Evolutionary conservation across 92 coral and sea anemone species (phyloP).

Genomic region (Phenganax stokvisi): DNA sequence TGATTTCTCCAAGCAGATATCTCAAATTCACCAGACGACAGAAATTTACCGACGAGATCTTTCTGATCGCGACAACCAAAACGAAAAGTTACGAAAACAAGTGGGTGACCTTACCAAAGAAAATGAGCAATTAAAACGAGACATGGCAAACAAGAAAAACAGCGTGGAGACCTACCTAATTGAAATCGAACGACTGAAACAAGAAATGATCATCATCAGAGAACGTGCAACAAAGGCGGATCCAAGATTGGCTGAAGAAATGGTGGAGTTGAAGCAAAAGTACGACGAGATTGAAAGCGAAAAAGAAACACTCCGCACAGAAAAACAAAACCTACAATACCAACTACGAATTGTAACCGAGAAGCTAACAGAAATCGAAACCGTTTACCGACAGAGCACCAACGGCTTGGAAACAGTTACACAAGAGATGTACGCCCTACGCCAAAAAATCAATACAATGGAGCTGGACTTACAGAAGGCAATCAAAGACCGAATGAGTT

Average conservation of each 20-base stretch:
- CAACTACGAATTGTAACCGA: constrained; percentile 48
- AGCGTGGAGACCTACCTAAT: constrained; percentile 33
- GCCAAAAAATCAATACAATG: constrained; percentile 57
- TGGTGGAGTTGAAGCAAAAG: constrained; percentile 49
- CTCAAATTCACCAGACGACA: constrained; percentile 57
- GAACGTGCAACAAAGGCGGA: constrained; percentile 31
- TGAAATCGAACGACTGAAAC: constrained; percentile 38
- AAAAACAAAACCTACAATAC: constrained; percentile 36
- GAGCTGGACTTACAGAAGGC: constrained; percentile 68
- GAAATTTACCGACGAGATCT: constrained; percentile 72
- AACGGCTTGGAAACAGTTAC: constrained; percentile 65
- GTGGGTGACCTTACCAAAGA: constrained; percentile 71
- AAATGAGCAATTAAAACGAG: constrained; percentile 72
- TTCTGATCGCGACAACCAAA: constrained; percentile 57
- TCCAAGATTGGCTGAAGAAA: constrained; percentile 57
- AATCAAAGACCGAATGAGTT: constrained; percentile 53
- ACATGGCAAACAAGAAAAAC: constrained; percentile 63
- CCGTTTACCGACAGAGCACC: constrained; percentile 68
- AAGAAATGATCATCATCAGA: constrained; percentile 30
- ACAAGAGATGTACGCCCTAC: constrained; percentile 53
- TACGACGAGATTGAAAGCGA: constrained; percentile 44
- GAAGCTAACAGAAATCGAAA: constrained; percentile 50
- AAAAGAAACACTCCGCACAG: constrained; percentile 42
- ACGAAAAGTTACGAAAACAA: constrained; percentile 70
- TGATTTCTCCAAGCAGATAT: constrained; percentile 56